Evolutionary conservation across 2,113 vertebrate species (phyloP), one percentile per base, ranked within the genome.

Genomic region (Alectura lathami): DNA sequence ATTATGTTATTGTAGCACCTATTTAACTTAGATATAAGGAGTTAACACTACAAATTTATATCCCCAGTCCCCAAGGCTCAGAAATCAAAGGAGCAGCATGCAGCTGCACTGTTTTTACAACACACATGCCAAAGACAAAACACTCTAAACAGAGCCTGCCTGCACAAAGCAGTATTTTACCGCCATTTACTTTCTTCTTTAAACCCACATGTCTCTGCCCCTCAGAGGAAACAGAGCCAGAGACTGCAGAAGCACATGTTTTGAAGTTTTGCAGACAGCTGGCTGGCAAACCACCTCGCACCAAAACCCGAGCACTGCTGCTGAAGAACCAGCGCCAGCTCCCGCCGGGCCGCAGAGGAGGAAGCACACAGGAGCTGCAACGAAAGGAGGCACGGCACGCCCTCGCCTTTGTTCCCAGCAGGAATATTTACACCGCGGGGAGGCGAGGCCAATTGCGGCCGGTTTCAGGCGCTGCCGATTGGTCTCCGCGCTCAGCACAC

Each of bases 361-460:
- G 91, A 85, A 97, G 83, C 79, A 62, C 69, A 54, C 17, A 57
- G 68, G 81, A 68, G 57, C 36, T 89, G 85, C 84, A 92, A 85
- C 47, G 94, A 91, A 96, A 81, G 53, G 32, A 74, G 54, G 17
- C 17, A 22, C 12, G 96, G 69, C 96, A 95, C 96, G 83, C 96
- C 96, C 94, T 94, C 78, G 59, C 45, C 81, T 96, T 96, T 93
- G 93, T 96, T 94, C 94, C 62, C 18, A 48, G 94, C 92, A 93
- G 94, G 87, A 93, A 50, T 96, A 97, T 96, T 96, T 96, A 95
- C 93, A 97, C 89, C 91, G 86, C 87, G n/a, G n/a, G n/a, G n/a
- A n/a, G n/a, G n/a, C 32, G 81, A 63, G 67, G 91, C 82, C 92
- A 96, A 88, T 72, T 43, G 96, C 88, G 89, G 64, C 63, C 66